Evolutionary conservation across 1,140 invertebrate genomes (phyloP).

Genomic region (Hypsibius dujardini): DNA sequence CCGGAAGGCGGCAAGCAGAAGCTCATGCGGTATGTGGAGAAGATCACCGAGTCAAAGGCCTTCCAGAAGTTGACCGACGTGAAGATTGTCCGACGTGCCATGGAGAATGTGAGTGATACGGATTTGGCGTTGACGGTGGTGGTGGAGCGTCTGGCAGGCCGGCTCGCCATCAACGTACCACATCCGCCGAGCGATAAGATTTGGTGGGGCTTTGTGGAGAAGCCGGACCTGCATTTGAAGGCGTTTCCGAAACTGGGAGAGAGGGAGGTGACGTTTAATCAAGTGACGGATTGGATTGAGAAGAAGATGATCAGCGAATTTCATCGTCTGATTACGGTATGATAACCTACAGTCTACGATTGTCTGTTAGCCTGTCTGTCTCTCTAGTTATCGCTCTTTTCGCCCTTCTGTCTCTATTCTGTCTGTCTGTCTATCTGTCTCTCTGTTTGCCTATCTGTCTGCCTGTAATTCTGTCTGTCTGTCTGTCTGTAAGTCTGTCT

Average conservation of each 20-base stretch:
- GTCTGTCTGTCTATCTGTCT: too few relatives aligned
- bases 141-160: slow-evolving; percentile 59
- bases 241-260: slow-evolving; percentile 57
- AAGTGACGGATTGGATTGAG: slow-evolving; percentile 78
- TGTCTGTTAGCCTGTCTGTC: too few relatives aligned
- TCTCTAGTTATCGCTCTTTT: too few relatives aligned
- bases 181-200: slow-evolving; percentile 78
- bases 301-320: slow-evolving; percentile 56
- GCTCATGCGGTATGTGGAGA: slow-evolving; percentile 65
- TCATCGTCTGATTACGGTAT: slow-evolving; percentile 28
- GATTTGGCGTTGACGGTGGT: slow-evolving; percentile 73
- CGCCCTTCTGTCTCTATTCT: too few relatives aligned
- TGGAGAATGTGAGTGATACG: slow-evolving; percentile 61
- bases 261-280: slow-evolving; percentile 55
- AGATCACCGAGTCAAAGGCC: slow-evolving; percentile 68
- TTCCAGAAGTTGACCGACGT: slow-evolving; percentile 55
- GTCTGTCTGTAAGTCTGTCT: too few relatives aligned
- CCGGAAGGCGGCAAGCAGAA: slow-evolving; percentile 35
- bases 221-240: slow-evolving; percentile 16
- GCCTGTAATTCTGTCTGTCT: too few relatives aligned
- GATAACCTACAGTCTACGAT: background rate
- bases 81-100: slow-evolving; percentile 31
- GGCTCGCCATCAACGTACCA: slow-evolving; percentile 74
- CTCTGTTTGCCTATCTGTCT: too few relatives aligned
- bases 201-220: slow-evolving; percentile 39